A percentile compares a stretch with the other conserved stretches of the same genome.
phyloP scores from a whole-genome alignment of 2,888 invertebrate genomes.

The Cremastobaeus sp. region DNA sequence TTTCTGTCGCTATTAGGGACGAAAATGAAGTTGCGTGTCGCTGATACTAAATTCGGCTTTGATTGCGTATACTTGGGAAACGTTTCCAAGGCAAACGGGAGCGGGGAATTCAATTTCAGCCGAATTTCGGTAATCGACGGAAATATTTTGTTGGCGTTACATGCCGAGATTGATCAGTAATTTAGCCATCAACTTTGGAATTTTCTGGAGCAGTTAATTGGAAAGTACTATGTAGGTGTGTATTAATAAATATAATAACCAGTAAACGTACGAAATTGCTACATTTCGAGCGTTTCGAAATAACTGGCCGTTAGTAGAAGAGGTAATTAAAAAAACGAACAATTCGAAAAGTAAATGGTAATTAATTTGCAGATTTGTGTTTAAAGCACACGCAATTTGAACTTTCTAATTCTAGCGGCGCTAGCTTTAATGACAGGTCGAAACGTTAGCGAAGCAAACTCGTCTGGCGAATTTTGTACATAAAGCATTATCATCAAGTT shows the following conservation, averaged over 20 bases:
- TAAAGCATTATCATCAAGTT: slow-evolving; percentile 49
- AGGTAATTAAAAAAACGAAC: too few species aligned
- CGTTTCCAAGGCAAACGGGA: slow-evolving; percentile 30
- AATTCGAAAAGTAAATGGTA: too few species aligned
- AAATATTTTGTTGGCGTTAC: slow-evolving; percentile 37
- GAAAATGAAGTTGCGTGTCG: slow-evolving; percentile 48
- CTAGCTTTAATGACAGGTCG: slow-evolving; percentile 18
- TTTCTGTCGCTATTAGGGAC: slow-evolving; percentile 32
- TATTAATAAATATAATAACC: neutral
- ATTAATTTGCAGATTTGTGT: too few species aligned
- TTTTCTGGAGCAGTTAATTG: neutral
- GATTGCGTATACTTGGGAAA: slow-evolving; percentile 49
- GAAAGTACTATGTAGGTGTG: neutral
- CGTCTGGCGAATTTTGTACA: slow-evolving; percentile 35
- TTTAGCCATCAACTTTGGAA: slow-evolving; percentile 24
- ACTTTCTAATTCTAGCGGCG: too few species aligned
- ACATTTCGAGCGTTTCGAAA: too few species aligned
- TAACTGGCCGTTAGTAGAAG: too few species aligned
- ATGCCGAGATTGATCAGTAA: slow-evolving; percentile 30
- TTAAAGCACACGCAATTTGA: too few species aligned
- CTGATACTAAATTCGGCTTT: slow-evolving; percentile 47
- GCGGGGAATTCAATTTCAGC: slow-evolving; percentile 37
- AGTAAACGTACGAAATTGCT: too few species aligned
- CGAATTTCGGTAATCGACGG: slow-evolving; percentile 41
- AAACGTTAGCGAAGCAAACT: slow-evolving; percentile 41